phyloP scores from a whole-genome alignment of 1,140 invertebrate species.

The Drosophila miranda region DNA sequence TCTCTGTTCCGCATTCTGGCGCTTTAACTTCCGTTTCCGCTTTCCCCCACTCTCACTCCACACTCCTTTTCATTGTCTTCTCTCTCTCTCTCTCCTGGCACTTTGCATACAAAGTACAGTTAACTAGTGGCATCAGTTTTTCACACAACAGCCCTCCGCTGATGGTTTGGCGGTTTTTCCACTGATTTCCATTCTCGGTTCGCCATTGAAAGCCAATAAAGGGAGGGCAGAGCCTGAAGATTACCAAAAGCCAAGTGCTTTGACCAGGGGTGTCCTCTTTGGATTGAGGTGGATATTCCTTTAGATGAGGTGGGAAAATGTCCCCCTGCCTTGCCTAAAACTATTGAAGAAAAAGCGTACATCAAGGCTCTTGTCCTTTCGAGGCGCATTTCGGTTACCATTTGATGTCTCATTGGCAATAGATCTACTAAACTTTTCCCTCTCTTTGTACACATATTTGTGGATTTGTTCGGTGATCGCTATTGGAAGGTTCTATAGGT shows the following conservation, averaged over 20 bases:
- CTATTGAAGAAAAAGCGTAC: no score
- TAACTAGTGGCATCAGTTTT: conserved; percentile 74
- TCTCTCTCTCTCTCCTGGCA: conserved; percentile 53
- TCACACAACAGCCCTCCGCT: conserved; percentile 51
- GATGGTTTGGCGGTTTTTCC: conserved; percentile 61
- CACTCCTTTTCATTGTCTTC: conserved; percentile 46
- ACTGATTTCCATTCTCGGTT: conserved; percentile 42
- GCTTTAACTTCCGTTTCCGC: conserved; percentile 3
- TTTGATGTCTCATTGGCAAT: no score
- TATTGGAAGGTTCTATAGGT: no score
- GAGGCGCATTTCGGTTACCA: no score
- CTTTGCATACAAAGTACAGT: conserved; percentile 80
- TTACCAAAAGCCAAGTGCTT: conserved; percentile 21
- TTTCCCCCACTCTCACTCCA: no score
- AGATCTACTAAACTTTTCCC: no score
- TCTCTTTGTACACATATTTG: no score
- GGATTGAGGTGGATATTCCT: conserved; percentile 4
- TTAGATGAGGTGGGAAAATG: not conserved
- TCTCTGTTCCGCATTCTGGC: not conserved
- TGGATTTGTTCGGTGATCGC: no score
- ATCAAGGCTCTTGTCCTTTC: no score
- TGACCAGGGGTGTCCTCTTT: conserved; percentile 13
- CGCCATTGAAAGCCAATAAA: conserved; percentile 9
- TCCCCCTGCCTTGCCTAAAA: no score
- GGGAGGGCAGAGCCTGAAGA: conserved; percentile 10